phyloP scores from a whole-genome alignment of 2,113 vertebrate genomes.

The Petrocephalus zakoni region DNA sequence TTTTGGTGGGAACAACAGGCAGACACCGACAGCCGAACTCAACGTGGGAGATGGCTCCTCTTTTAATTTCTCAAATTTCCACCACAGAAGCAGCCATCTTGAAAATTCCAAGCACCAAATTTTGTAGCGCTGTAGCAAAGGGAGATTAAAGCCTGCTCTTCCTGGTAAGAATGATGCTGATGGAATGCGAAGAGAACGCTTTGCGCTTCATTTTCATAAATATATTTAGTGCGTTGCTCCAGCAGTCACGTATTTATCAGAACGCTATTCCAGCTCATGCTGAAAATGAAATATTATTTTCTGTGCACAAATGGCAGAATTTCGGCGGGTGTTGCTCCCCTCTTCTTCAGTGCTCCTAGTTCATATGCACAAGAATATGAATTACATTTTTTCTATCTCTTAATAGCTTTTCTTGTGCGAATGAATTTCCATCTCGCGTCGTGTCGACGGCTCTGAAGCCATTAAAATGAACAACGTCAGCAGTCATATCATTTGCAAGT shows the following conservation, averaged over 20 bases:
- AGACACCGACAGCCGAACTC: not conserved
- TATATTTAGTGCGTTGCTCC: slow-evolving; percentile 14
- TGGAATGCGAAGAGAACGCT: slow-evolving; percentile 8
- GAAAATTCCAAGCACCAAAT: not conserved
- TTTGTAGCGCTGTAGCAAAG: not conserved
- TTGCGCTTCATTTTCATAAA: slow-evolving; percentile 22
- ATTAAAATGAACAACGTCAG: not conserved
- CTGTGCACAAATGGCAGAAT: not conserved
- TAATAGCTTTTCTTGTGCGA: slow-evolving; percentile 8
- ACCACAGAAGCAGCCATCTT: not conserved
- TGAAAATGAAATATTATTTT: slow-evolving; percentile 20
- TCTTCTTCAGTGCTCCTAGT: not conserved
- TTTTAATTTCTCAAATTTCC: not conserved
- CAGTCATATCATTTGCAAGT: slow-evolving; percentile 1
- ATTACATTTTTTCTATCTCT: not conserved
- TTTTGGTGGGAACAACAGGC: not conserved
- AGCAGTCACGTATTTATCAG: slow-evolving; percentile 21
- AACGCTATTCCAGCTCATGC: slow-evolving; percentile 1
- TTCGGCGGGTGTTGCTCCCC: not conserved
- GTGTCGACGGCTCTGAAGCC: not conserved
- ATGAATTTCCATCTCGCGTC: slow-evolving; percentile 10
- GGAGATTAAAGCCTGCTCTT: not conserved
- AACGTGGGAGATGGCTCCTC: not conserved
- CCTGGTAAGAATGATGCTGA: slow-evolving; percentile 5
- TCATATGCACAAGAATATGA: slow-evolving; percentile 3